Base-by-base conservation (phyloP, 2,797 vertebrate genomes). In the Danio tinwini region DNA sequence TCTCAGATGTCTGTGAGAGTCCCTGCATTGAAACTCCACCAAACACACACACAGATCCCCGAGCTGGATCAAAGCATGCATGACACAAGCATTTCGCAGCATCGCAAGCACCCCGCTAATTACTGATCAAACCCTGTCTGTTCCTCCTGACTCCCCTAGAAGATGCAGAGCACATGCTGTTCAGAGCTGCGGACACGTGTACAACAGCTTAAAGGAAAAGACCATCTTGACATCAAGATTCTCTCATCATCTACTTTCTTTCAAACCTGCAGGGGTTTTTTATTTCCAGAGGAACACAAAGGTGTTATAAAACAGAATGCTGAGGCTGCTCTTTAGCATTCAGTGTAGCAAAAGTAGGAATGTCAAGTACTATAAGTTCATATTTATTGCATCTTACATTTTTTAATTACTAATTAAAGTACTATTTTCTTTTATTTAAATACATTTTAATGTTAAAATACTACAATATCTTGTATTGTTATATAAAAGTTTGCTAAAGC, bases 51-150 rank as follows among this genome's bases (percentile, higher is more conserved):
- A 64, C 5, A 44, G 47, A 5, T 74, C 16, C 39, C 17, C 0
- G 17, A 29, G 13, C 29, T 52, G 19, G 42, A 82, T 81, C 78
- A 78, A 78, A 82, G 59, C 37, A 75, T 47, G 39, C 29, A 29
- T 29, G 29, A 80, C n/a, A 21, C 42, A 62, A 50, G 42, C 29
- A 29, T 49, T 63, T 58, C 5, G 21, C 17, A 77, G 52, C 64
- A 56, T 40, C 63, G 58, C 52, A 39, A n/a, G 39, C 6, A 45
- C 29, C 44, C 59, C 68, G 65, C 77, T 83, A 83, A 81, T 83
- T 81, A 81, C 76, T 79, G n/a, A 81, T 77, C 71, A 61, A 56
- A 44, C 50, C 12, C 39, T 76, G 71, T 67, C 71, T 75, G 74
- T 50, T 55, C 70, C 63, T 83, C 63, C 17, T 39, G 7, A 14